phyloP scores from a whole-genome alignment of 2,888 invertebrate genomes.

The Norana najaformis region DNA sequence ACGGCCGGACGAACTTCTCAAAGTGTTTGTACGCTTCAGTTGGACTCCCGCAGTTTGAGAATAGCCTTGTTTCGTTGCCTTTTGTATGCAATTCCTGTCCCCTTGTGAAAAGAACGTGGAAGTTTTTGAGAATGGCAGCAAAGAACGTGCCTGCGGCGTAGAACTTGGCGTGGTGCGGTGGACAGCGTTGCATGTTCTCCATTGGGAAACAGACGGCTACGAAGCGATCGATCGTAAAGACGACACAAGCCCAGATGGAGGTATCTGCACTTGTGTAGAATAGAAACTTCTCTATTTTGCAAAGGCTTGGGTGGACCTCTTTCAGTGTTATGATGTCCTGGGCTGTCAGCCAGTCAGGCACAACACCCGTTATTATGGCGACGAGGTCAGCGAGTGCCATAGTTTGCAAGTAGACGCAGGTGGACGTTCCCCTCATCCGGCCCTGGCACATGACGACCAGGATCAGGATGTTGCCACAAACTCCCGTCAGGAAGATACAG shows the following conservation, averaged over 20 bases:
- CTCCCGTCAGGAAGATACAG: conserved; percentile 42
- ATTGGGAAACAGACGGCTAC: conserved; percentile 54
- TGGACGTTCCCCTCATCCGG: conserved; percentile 44
- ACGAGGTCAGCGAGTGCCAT: conserved; percentile 45
- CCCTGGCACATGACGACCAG: conserved; percentile 43
- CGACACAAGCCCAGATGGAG: conserved; percentile 56
- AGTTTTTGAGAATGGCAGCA: conserved; percentile 48
- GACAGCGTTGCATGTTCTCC: conserved; percentile 49
- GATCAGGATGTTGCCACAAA: conserved; percentile 44
- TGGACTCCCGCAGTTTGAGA: conserved; percentile 41
- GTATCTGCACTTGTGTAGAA: conserved; percentile 53
- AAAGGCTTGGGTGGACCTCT: conserved; percentile 41
- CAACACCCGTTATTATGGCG: conserved; percentile 43
- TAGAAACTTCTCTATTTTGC: conserved; percentile 54
- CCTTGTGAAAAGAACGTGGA: conserved; percentile 55
- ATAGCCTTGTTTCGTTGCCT: not conserved
- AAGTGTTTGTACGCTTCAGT: conserved; percentile 40
- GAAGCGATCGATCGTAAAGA: conserved; percentile 56
- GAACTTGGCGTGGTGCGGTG: conserved; percentile 46
- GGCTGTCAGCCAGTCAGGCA: conserved; percentile 42
- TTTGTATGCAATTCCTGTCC: conserved; percentile 38
- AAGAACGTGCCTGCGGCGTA: conserved; percentile 44
- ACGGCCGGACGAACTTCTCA: conserved; percentile 44
- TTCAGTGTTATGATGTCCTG: conserved; percentile 28
- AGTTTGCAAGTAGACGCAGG: conserved; percentile 43